phyloP scores from a whole-genome alignment of 2,113 vertebrate genomes.

The Phycodurus eques region DNA sequence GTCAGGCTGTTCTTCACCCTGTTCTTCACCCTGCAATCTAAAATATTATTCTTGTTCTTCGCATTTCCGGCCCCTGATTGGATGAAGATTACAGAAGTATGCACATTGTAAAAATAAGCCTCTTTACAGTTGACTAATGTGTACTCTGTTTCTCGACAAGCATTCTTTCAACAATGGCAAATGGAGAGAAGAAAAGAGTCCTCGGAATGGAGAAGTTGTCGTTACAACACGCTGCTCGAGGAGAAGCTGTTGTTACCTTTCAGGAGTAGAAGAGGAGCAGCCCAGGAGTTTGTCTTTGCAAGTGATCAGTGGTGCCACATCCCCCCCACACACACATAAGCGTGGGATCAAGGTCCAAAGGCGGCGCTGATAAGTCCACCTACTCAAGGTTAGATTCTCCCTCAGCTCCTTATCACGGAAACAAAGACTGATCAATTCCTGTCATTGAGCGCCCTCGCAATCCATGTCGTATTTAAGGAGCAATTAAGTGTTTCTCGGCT shows the following conservation, averaged over 20 bases:
- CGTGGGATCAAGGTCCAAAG: slow-evolving; percentile 68
- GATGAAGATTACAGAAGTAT: background rate
- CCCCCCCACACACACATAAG: slow-evolving; percentile 20
- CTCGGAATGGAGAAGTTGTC: background rate
- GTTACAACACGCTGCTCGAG: slow-evolving; percentile 10
- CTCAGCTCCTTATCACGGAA: background rate
- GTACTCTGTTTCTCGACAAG: background rate
- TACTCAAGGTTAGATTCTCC: slow-evolving; percentile 50
- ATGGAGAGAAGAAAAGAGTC: background rate
- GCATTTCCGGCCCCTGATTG: background rate
- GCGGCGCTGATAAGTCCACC: slow-evolving; percentile 61
- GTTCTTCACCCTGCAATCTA: background rate
- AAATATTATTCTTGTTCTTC: background rate
- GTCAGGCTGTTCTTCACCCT: background rate
- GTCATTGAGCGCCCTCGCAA: background rate
- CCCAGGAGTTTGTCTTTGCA: slow-evolving; percentile 24
- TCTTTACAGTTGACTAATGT: background rate
- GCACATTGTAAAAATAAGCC: background rate
- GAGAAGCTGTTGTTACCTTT: slow-evolving; percentile 31
- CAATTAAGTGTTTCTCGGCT: background rate
- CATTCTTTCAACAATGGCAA: background rate
- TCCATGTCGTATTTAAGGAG: background rate
- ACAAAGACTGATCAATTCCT: background rate
- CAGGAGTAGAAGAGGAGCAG: slow-evolving; percentile 33
- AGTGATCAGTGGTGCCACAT: slow-evolving; percentile 29